Evolutionary conservation across 2,888 invertebrate species (phyloP).

Genomic region (Epinotia bilunana): DNA sequence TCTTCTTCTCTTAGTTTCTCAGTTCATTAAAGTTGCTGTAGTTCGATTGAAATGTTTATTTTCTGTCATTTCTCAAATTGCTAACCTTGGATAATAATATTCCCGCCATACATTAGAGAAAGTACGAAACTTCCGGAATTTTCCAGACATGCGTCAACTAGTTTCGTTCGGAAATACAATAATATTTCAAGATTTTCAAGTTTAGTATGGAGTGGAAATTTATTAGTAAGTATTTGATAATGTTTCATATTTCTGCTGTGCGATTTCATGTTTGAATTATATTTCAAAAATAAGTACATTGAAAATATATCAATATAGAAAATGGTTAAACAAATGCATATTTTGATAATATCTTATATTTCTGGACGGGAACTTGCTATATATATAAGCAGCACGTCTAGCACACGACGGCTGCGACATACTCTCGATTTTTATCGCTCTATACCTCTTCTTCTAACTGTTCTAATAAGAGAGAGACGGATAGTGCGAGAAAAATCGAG

Average conservation of each 20-base stretch:
- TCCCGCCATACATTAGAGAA: conserved; percentile 39
- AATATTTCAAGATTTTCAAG: not conserved
- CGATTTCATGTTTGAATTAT: too few species aligned
- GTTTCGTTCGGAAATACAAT: conserved; percentile 23
- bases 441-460: too few species aligned
- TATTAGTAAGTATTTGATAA: not conserved
- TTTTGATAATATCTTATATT: not conserved
- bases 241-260: too few species aligned
- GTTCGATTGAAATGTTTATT: not conserved
- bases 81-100: conserved; percentile 29
- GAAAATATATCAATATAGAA: not conserved
- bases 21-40: not conserved
- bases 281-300: not conserved
- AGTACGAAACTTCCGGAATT: conserved; percentile 57
- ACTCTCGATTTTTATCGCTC: too few species aligned
- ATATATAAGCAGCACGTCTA: conserved; percentile 43
- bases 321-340: not conserved
- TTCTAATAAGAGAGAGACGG: too few species aligned
- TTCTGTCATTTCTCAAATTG: not conserved
- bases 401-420: too few species aligned
- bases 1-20: too few species aligned
- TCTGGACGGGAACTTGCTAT: conserved; percentile 27
- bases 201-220: too few species aligned
- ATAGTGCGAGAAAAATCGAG: too few species aligned
- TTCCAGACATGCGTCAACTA: conserved; percentile 47